Evolutionary conservation across 1,140 invertebrate genomes (phyloP).

Genomic region (Stegodyphus dumicola): DNA sequence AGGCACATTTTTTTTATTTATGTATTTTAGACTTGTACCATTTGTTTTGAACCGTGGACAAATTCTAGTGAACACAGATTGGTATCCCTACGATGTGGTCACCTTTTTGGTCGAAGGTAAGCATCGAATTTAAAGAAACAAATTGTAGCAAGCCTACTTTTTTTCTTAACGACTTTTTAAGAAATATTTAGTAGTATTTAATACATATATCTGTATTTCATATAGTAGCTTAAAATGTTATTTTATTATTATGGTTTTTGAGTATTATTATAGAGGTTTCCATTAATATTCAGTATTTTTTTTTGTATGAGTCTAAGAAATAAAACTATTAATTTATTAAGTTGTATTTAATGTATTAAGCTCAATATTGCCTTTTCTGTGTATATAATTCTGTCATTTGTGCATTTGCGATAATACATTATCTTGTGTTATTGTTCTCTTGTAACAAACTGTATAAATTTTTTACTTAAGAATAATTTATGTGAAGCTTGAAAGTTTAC

Average conservation of each 20-base stretch:
- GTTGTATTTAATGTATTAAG: too few relatives aligned
- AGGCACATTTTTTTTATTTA: neutral
- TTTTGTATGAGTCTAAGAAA: too few relatives aligned
- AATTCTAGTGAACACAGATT: slow-evolving; percentile 86
- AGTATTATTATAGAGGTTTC: neutral
- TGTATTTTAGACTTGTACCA: slow-evolving; percentile 74
- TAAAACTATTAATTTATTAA: too few relatives aligned
- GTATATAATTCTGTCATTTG: too few relatives aligned
- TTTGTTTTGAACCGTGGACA: slow-evolving; percentile 88
- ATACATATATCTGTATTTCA: neutral
- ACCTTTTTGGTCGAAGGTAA: slow-evolving; percentile 80
- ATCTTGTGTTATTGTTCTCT: too few relatives aligned
- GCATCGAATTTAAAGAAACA: neutral
- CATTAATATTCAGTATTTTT: too few relatives aligned
- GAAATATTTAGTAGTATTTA: neutral
- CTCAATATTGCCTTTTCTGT: too few relatives aligned
- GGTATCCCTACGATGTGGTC: slow-evolving; percentile 86
- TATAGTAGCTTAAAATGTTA: neutral
- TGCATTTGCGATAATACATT: too few relatives aligned
- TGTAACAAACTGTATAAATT: too few relatives aligned
- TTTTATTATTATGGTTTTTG: neutral
- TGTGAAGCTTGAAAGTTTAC: too few relatives aligned
- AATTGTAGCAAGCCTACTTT: neutral
- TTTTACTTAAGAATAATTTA: too few relatives aligned
- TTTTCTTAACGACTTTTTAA: neutral